Percentiles rank a stretch among this genome's conserved stretches.
phyloP scores from a whole-genome alignment of 2,113 vertebrate genomes.

The Cricetomys ansorgei region DNA sequence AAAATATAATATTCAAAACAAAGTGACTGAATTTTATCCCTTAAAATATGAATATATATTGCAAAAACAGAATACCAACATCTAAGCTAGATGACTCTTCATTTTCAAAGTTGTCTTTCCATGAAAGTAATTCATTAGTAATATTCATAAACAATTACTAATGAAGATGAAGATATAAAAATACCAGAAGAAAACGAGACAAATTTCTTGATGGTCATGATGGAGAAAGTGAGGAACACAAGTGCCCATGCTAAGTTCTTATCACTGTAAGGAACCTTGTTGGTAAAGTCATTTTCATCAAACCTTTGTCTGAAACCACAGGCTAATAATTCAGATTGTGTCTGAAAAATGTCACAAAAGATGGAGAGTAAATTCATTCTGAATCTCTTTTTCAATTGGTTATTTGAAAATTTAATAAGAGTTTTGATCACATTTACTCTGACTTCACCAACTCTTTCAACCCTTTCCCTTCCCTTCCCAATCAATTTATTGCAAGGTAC shows the following conservation, averaged over 20 bases:
- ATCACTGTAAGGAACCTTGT: background rate
- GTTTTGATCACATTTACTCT: too few species aligned
- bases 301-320: background rate
- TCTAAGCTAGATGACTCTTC: background rate
- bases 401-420: too few species aligned
- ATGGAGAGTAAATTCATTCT: background rate
- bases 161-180: background rate
- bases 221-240: background rate
- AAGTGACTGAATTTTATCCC: background rate
- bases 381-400: too few species aligned
- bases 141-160: background rate
- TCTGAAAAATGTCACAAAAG: background rate
- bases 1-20: background rate
- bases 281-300: background rate
- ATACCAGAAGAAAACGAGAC: background rate
- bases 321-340: background rate
- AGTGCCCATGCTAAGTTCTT: background rate
- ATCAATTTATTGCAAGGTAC: too few species aligned
- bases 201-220: background rate
- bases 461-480: too few species aligned
- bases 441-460: too few species aligned
- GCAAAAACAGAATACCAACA: background rate
- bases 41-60: background rate
- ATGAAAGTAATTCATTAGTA: background rate
- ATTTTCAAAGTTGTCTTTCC: background rate